Evolutionary conservation across 1,140 invertebrate species (phyloP).

Genomic region (Trichogramma pretiosum): DNA sequence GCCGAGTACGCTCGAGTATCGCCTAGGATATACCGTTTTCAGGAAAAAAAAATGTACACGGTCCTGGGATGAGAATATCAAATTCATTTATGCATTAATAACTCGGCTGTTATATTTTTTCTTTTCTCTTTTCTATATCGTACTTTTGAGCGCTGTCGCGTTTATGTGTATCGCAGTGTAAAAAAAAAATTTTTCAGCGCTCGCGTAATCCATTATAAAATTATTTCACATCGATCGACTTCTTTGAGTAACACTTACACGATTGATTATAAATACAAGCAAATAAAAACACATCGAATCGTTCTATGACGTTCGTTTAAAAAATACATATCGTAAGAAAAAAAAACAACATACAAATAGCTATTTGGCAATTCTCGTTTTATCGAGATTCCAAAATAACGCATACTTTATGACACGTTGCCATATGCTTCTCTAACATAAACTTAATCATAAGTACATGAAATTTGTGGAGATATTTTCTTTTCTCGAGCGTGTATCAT

Average conservation of each 20-base stretch:
- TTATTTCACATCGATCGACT: constrained; percentile 4
- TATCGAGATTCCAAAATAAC: neutral
- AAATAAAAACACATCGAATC: constrained; percentile 3
- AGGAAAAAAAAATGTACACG: constrained; percentile 2
- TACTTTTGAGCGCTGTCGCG: neutral
- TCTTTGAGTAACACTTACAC: constrained; percentile 2
- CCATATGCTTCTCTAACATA: too few relatives aligned
- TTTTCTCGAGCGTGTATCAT: too few relatives aligned
- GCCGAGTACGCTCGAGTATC: constrained; percentile 1
- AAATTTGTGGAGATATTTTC: too few relatives aligned
- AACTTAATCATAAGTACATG: too few relatives aligned
- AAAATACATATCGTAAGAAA: too few relatives aligned
- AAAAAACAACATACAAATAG: neutral
- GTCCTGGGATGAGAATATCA: neutral
- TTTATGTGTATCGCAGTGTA: neutral
- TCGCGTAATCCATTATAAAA: constrained; percentile 1
- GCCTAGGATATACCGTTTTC: neutral
- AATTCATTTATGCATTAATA: constrained; percentile 2
- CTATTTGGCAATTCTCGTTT: constrained; percentile 3
- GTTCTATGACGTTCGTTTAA: neutral
- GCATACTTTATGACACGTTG: too few relatives aligned
- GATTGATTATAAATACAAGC: constrained; percentile 1
- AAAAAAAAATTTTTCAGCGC: constrained; percentile 4
- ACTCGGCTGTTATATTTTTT: constrained; percentile 1
- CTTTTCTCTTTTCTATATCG: too few relatives aligned